Evolutionary conservation across 2,797 vertebrate species (phyloP).

Genomic region (Pipistrellus kuhlii): DNA sequence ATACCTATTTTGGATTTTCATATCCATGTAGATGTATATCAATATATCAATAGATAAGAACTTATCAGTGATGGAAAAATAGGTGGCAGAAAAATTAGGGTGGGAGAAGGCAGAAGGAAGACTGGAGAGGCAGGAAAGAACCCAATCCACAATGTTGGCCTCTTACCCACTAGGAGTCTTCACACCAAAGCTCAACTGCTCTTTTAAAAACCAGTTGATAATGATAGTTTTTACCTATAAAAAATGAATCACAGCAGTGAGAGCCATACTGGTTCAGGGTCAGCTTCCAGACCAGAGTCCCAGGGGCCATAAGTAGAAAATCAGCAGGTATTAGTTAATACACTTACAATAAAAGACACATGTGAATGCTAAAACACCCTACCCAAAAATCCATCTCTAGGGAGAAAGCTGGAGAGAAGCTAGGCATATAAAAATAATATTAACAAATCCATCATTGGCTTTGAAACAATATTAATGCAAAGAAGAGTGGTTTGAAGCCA

Average conservation of each 20-base stretch:
- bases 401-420: neutral
- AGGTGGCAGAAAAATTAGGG: neutral
- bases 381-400: neutral
- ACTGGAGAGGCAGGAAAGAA: neutral
- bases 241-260: neutral
- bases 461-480: neutral
- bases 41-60: neutral
- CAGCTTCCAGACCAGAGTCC: neutral
- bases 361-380: neutral
- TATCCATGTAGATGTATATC: neutral
- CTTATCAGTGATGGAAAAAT: neutral
- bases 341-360: neutral
- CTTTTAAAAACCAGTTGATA: neutral
- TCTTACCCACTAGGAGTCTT: neutral
- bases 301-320: neutral
- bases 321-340: neutral
- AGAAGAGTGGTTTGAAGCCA: neutral
- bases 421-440: neutral
- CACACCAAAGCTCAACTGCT: too few species aligned
- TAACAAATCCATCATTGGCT: neutral
- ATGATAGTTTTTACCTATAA: neutral
- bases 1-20: neutral
- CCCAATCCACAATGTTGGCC: fast-evolving
- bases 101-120: neutral
- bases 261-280: neutral